These are phyloP conservation scores for Nylanderia fulva DNA, from an alignment of 1,140 invertebrate species.

Conservation along the genomic window DNA sequence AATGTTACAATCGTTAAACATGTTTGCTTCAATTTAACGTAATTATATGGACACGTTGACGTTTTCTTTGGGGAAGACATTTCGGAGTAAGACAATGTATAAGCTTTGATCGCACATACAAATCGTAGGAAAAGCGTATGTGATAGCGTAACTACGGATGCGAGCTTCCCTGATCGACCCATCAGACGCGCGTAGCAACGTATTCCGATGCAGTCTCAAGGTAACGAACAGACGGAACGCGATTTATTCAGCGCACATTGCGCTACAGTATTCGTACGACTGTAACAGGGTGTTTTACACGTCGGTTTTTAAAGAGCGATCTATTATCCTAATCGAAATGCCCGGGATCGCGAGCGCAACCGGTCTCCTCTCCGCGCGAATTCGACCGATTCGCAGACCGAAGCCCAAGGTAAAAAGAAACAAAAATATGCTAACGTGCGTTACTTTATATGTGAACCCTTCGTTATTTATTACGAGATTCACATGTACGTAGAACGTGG, in stretches of 20 bases:
- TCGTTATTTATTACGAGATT: constrained; percentile 40
- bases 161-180: constrained; percentile 56
- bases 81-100: too few relatives aligned
- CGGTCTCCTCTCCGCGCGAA: constrained; percentile 82
- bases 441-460: background rate
- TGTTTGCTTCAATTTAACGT: too few relatives aligned
- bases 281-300: too few relatives aligned
- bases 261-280: background rate
- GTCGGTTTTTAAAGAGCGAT: background rate
- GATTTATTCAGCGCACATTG: background rate
- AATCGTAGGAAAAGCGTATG: background rate
- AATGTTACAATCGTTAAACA: too few relatives aligned
- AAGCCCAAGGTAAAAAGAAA: constrained; percentile 79
- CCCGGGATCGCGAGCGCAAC: constrained; percentile 80
- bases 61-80: too few relatives aligned
- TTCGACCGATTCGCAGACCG: constrained; percentile 77
- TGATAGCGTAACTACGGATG: background rate
- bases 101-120: too few relatives aligned
- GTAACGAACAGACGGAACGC: background rate
- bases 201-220: constrained; percentile 14
- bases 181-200: constrained; percentile 67
- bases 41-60: too few relatives aligned
- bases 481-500: constrained; percentile 76
- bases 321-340: constrained; percentile 69
- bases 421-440: background rate